phyloP scores from a whole-genome alignment of 2,113 vertebrate genomes.

The Myiagra hebetior region DNA sequence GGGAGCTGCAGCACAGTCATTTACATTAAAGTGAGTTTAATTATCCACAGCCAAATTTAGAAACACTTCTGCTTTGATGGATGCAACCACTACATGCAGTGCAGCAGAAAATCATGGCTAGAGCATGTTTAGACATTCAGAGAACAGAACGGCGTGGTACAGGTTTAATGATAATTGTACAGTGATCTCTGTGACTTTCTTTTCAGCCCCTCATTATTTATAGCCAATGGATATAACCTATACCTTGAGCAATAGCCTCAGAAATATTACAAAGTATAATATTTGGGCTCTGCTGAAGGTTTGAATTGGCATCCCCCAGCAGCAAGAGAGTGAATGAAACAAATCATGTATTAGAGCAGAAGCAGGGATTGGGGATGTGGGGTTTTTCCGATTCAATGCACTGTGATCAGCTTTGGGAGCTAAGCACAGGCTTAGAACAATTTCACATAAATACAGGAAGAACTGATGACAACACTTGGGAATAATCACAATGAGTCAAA shows the following conservation, averaged over 20 bases:
- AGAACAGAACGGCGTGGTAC: neutral
- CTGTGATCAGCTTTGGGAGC: neutral
- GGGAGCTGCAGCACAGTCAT: neutral
- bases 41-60: neutral
- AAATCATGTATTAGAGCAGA: neutral
- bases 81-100: neutral
- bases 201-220: neutral
- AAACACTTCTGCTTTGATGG: neutral
- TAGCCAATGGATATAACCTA: neutral
- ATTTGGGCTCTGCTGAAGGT: neutral
- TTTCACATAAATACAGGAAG: conserved; percentile 62
- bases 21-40: neutral
- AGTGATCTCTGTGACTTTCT: neutral
- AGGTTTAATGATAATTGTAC: neutral
- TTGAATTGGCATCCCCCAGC: neutral
- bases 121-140: neutral
- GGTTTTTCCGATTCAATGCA: neutral
- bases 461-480: conserved; percentile 54
- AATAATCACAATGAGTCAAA: conserved; percentile 62
- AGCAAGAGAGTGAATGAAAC: neutral
- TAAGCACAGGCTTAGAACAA: conserved; percentile 14
- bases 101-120: neutral
- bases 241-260: neutral
- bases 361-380: neutral
- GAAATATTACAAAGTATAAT: neutral